These are phyloP conservation scores for Peromyscus polionotus DNA, from an alignment of 2,113 vertebrate genomes.

Conservation along the genomic window DNA sequence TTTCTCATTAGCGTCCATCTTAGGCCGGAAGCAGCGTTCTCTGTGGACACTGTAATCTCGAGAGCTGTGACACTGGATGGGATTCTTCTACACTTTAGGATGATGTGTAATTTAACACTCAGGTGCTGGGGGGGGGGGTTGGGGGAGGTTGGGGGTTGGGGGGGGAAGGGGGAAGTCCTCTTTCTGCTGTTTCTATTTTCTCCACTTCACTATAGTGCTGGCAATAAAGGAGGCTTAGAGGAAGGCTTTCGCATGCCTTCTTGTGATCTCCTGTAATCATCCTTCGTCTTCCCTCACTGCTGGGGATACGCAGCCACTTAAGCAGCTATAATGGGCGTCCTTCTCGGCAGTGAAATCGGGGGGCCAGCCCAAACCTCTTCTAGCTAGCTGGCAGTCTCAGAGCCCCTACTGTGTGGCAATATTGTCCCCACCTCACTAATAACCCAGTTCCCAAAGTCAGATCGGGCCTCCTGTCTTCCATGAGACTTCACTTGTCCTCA, in stretches of 20 bases:
- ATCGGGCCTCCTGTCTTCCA: not conserved
- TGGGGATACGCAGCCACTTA: not conserved
- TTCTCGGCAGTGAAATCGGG: not conserved
- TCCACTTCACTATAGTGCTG: not conserved
- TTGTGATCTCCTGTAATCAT: not conserved
- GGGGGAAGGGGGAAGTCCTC: not conserved
- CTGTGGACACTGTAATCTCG: not conserved
- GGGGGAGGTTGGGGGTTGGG: no score
- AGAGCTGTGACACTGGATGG: not conserved
- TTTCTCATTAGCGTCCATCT: not conserved
- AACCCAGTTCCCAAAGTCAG: not conserved
- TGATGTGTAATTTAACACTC: not conserved
- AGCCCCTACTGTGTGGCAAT: not conserved
- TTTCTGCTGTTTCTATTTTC: not conserved
- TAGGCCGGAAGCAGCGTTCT: not conserved
- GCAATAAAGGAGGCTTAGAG: not conserved
- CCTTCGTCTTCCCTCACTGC: not conserved
- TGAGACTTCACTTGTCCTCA: not conserved
- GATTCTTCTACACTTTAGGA: not conserved
- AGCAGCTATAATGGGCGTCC: not conserved
- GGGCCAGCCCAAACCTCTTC: not conserved
- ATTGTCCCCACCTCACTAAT: not conserved
- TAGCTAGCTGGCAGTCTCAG: not conserved
- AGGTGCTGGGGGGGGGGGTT: no score
- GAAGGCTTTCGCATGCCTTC: not conserved